Conservation (phyloP, 53 echinoderm and acorn worm species). For the Crossaster papposus region DNA sequence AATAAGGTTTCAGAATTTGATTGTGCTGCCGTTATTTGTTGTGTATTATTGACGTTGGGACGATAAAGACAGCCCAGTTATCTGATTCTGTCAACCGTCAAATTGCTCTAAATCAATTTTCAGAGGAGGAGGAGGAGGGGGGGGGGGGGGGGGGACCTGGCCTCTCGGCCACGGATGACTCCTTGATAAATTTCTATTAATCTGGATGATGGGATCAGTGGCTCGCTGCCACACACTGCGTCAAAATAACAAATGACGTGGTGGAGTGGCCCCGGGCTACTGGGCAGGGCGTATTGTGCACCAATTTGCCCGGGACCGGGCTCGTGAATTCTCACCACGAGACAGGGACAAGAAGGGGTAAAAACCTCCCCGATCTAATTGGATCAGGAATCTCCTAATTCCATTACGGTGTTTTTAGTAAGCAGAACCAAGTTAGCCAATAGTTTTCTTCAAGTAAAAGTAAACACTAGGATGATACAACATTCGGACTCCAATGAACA, state of each 20-base stretch:
- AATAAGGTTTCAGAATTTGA: conserved; percentile 66
- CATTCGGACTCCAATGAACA: conserved; percentile 22
- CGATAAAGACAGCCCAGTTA: conserved; percentile 62
- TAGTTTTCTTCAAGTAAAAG: conserved; percentile 14
- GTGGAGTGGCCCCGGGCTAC: conserved; percentile 25
- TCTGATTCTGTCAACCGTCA: conserved; percentile 62
- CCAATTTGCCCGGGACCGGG: conserved; percentile 42
- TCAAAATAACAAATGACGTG: conserved; percentile 59
- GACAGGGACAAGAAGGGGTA: conserved; percentile 8
- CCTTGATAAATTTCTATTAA: conserved; percentile 66
- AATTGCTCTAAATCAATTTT: conserved; percentile 70
- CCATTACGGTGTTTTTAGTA: conserved; percentile 50
- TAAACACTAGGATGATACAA: not conserved
- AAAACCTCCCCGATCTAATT: conserved; percentile 45
- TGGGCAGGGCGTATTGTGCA: conserved; percentile 54
- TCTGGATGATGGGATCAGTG: conserved; percentile 59
- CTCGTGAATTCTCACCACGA: conserved; percentile 11
- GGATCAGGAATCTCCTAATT: conserved; percentile 43
- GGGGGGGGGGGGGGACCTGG: conserved; percentile 13
- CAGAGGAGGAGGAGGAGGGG: too few relatives aligned
- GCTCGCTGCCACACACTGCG: conserved; percentile 54
- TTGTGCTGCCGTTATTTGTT: conserved; percentile 64
- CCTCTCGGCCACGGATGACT: conserved; percentile 50
- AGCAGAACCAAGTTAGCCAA: conserved; percentile 27
- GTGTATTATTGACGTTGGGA: conserved; percentile 67